Percentiles rank a stretch among this genome's conserved stretches.
phyloP scores from a whole-genome alignment of 2,888 invertebrate species.

The Acanthoscelides obtectus region DNA sequence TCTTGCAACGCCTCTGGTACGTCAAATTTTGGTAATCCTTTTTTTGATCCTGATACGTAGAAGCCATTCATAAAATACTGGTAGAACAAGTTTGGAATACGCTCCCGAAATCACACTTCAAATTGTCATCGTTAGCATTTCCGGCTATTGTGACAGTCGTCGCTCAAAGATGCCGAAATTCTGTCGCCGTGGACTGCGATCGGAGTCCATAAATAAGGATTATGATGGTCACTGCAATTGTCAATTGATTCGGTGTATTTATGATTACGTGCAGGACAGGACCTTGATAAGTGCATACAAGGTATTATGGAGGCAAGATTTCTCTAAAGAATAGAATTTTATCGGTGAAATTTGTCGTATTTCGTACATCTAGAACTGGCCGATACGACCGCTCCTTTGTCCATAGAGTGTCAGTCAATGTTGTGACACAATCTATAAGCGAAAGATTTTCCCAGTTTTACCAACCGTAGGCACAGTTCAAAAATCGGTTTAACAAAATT shows the following conservation, averaged over 20 bases:
- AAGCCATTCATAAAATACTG: constrained; percentile 10
- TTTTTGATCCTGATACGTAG: not conserved
- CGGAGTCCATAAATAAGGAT: constrained; percentile 18
- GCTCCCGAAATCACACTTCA: not conserved
- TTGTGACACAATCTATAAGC: no score
- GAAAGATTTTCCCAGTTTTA: no score
- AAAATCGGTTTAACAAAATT: no score
- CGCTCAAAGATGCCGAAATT: constrained; percentile 15
- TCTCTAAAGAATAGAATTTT: no score
- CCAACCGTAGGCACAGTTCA: no score
- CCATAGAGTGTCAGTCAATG: no score
- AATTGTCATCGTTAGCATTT: not conserved
- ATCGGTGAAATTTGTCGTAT: no score
- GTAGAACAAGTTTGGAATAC: constrained; percentile 9
- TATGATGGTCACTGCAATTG: constrained; percentile 22
- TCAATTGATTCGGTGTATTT: constrained; percentile 21
- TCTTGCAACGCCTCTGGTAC: no score
- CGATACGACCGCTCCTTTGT: no score
- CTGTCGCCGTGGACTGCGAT: not conserved
- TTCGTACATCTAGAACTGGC: no score
- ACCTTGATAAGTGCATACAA: no score
- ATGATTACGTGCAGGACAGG: constrained; percentile 1
- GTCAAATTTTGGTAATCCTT: not conserved
- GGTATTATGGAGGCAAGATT: no score
- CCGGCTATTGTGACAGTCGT: not conserved